Evolutionary conservation across 2,113 vertebrate genomes (phyloP), one percentile per base, ranked within the genome.

Genomic region (Scalopus aquaticus): DNA sequence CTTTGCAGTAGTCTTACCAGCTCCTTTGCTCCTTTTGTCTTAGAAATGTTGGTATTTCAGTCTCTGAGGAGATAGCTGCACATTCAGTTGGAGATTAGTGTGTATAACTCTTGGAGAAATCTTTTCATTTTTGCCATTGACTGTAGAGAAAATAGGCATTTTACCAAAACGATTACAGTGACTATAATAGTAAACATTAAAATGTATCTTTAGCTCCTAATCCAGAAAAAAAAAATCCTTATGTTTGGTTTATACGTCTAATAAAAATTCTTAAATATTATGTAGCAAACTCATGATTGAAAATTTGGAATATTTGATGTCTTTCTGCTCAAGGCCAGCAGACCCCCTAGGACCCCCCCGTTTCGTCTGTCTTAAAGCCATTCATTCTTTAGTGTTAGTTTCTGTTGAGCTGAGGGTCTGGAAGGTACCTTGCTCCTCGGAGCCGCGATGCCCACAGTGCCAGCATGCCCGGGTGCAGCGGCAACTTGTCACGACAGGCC

Each of bases 111-210:
- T 93, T 93, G 2, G 67, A 60, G 67, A 88, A 95, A 82, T 44
- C 20, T 95, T 88, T 87, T 74, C 26, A 51, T 69, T 90, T 95
- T 96, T 93, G 62, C 64, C 35, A 46, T 54, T 91, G 88, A 77
- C 44, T 13, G 10, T 93, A 74, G 95, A 88, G 81, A 94, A 89
- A 90, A 91, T 44, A 78, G 24, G 7, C 65, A 32, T 86, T 92
- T 81, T 79, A 64, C 24, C 37, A 56, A 37, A 80, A 85, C 58
- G 28, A 72, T 80, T 89, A 17, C 87, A 87, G 37, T 73, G 39
- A 62, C 30, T 54, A 37, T 85, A 82, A 56, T 73, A 86, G 60
- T 79, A 87, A 91, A 90, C 9, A 64, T 64, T 46, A 93, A 73
- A 44, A 65, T 65, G 77, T 90, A 77, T 76, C n/a, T 42, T 87